Evolutionary conservation across 2,797 vertebrate species (phyloP), one percentile per base, ranked within the genome.

Genomic region (Thalassophryne amazonica): DNA sequence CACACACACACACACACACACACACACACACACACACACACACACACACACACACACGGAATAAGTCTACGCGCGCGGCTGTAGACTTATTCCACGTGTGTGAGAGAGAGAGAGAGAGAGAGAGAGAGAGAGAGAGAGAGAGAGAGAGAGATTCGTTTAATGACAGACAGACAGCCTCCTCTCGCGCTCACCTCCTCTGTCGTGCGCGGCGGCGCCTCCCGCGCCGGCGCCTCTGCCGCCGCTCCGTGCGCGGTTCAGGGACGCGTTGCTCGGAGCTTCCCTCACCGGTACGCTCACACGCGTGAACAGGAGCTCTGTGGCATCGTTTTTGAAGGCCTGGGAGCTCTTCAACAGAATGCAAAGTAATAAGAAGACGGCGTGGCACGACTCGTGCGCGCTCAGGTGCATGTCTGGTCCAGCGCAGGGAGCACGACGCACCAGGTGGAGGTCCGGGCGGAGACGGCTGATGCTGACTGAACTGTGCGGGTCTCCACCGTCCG

Each of bases 281-380:
- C 86, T 79, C 7, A 71, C 84, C 29, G 90, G 85, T 54, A 87
- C 86, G 52, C 79, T 89, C 24, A 89, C 89, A 33, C 91, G 93
- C 0, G 94, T 75, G 66, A 93, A 93, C 46, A 94, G 90, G 47
- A 93, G 90, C 89, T 98, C 96, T 9, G 96, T 98, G 24, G 93
- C 94, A 80, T 97, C 94, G 60, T 98, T 98, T 83, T 94, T 94
- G 68, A 95, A 90, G 80, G 91, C 83, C 52, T 85, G 88, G 75
- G 89, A 92, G 71, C 89, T 94, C 88, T 84, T 89, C 56, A 93
- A 75, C 24, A 95, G 87, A 80, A 94, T 38, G 82, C 93, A 94
- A 12, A 93, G 66, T 4, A 95, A n/a, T n/a, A n/a, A 55, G 52
- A 94, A 50, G 60, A 95, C 38, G 55, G 91, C 78, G 7, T 80